Conservation (phyloP, 2,113 vertebrate species). For the Charadrius vociferus region DNA sequence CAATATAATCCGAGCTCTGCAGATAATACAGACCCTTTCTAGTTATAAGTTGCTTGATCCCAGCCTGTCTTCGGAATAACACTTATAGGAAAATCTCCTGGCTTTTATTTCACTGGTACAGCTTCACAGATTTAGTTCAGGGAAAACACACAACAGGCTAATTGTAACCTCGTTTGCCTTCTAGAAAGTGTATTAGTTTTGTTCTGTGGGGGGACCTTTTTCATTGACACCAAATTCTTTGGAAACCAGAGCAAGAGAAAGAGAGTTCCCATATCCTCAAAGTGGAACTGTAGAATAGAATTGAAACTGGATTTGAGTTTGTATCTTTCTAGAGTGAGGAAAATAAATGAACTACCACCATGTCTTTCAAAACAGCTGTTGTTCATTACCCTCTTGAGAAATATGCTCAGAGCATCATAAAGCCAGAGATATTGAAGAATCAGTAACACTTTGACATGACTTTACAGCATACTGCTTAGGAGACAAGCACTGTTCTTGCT, state of each 20-base stretch:
- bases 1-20: not conserved
- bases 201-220: not conserved
- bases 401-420: not conserved
- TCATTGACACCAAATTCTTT: not conserved
- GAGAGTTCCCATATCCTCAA: not conserved
- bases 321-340: not conserved
- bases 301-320: not conserved
- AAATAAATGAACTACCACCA: not conserved
- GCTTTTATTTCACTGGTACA: not conserved
- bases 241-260: not conserved
- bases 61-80: not conserved
- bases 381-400: constrained; percentile 30
- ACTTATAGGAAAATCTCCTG: not conserved
- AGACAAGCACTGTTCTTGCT: not conserved
- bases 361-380: not conserved
- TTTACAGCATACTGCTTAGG: not conserved
- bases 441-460: constrained; percentile 25
- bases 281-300: not conserved
- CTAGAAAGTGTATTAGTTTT: not conserved
- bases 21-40: not conserved
- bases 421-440: not conserved
- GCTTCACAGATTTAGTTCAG: not conserved
- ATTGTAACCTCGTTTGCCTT: not conserved
- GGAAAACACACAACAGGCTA: not conserved
- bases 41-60: not conserved